phyloP scores from a whole-genome alignment of 2,888 invertebrate genomes.

The Agonopterix arenella region DNA sequence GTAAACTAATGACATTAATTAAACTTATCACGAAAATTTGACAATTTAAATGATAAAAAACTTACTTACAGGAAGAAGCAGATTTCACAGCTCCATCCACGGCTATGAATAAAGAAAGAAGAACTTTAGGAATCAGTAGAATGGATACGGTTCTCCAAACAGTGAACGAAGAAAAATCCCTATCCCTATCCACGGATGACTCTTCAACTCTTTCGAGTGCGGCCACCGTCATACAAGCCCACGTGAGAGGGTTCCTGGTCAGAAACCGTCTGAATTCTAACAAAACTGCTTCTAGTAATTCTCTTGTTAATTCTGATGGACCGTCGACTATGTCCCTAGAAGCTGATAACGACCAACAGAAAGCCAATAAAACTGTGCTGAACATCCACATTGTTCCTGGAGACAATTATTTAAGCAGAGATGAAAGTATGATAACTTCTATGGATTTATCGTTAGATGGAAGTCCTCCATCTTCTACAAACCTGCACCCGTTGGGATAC shows the following conservation, averaged over 20 bases:
- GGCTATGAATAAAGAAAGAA: conserved; percentile 45
- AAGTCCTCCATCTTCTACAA: conserved; percentile 58
- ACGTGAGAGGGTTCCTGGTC: conserved; percentile 81
- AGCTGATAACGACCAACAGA: conserved; percentile 42
- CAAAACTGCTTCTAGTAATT: conserved; percentile 51
- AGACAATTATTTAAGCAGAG: conserved; percentile 53
- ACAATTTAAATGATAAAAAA: neutral
- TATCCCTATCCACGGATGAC: conserved; percentile 68
- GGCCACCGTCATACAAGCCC: conserved; percentile 81
- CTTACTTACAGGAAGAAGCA: conserved; percentile 42
- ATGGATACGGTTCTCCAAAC: conserved; percentile 70
- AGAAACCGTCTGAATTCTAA: conserved; percentile 67
- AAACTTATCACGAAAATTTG: neutral
- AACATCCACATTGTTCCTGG: conserved; percentile 67
- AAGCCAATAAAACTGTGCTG: conserved; percentile 52
- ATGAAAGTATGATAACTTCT: conserved; percentile 61
- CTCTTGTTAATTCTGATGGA: conserved; percentile 51
- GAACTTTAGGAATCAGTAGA: conserved; percentile 51
- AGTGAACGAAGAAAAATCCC: conserved; percentile 70
- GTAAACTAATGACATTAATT: conserved; percentile 18
- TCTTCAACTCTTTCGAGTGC: conserved; percentile 73
- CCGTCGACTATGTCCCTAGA: conserved; percentile 46
- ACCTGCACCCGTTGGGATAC: conserved; percentile 59
- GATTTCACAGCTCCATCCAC: conserved; percentile 25
- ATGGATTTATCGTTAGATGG: conserved; percentile 61